phyloP scores from a whole-genome alignment of 1,140 invertebrate genomes.

The Asbolus verrucosus region DNA sequence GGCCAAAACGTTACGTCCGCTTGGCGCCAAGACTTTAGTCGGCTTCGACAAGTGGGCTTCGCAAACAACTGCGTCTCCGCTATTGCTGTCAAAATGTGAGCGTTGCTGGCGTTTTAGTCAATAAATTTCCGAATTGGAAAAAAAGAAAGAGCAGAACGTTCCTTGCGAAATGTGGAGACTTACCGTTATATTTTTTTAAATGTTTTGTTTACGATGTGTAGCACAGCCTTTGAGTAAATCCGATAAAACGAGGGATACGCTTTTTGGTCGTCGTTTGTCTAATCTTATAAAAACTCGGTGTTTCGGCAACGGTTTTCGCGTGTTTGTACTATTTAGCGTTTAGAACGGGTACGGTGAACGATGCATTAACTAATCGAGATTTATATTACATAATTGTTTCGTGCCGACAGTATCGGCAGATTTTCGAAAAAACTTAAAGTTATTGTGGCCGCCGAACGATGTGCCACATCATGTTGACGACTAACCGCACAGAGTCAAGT shows the following conservation, averaged over 20 bases:
- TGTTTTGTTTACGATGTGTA: constrained; percentile 60
- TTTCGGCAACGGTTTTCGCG: constrained; percentile 54
- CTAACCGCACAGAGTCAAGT: constrained; percentile 60
- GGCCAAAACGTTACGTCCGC: no score
- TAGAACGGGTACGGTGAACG: constrained; percentile 58
- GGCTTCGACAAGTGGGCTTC: constrained; percentile 49
- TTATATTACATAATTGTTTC: constrained; percentile 63
- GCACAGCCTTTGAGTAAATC: constrained; percentile 64
- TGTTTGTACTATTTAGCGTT: constrained; percentile 60
- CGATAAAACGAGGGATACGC: constrained; percentile 61
- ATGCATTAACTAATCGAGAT: constrained; percentile 60
- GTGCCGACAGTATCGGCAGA: constrained; percentile 60
- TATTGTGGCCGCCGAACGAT: constrained; percentile 59
- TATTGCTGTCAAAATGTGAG: constrained; percentile 17
- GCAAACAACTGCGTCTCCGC: constrained; percentile 14
- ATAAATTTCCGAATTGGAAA: constrained; percentile 4
- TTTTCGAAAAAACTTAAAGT: constrained; percentile 62
- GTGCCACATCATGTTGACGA: constrained; percentile 67
- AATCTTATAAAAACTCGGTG: constrained; percentile 52
- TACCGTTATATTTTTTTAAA: constrained; percentile 59
- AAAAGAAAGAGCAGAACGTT: no score
- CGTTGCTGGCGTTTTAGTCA: constrained; percentile 6
- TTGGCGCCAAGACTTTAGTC: constrained; percentile 15
- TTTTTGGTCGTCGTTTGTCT: constrained; percentile 56
- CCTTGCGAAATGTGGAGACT: constrained; percentile 42